Evolutionary conservation across 2,797 vertebrate genomes (phyloP), one percentile per base, ranked within the genome.

Genomic region (Gouania willdenowi): DNA sequence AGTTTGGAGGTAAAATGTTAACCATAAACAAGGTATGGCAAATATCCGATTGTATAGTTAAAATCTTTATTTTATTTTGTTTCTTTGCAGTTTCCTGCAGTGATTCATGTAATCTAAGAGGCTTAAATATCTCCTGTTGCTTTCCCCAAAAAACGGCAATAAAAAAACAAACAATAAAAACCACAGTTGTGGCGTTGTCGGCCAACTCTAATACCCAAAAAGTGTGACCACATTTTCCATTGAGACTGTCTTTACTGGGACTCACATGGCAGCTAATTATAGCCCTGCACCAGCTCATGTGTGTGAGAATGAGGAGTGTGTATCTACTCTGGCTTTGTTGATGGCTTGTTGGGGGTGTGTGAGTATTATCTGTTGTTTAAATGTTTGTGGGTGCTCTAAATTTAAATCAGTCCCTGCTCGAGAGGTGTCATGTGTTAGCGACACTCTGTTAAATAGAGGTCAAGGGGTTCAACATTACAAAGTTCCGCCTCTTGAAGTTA

Each of bases 301-400:
- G 23, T 46, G 30, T 41, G 17, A 37, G 21, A 29, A 9, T 7
- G n/a, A 17, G 17, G 8, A 16, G 36, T 47, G 16, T 47, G 13
- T 45, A 27, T 43, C 59, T 60, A 26, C 25, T 26, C 34, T 62
- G 55, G 36, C 28, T 36, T 35, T 10, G 29, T 40, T 26, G 63
- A 70, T 48, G n/a, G 5, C 49, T 61, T 45, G 13, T 13, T 60
- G 16, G 20, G 26, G 26, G 35, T 29, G n/a, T 20, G 33, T 3
- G 5, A 36, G 39, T 13, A 4, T 27, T 29, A 7, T 57, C 39
- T 36, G 13, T 41, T 37, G 35, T 26, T 29, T 22, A 25, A 26
- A 20, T 13, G 26, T 12, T 31, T 13, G 44, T 11, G 30, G 3
- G 13, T 39, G 37, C 63, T 83, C 78, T 87, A 88, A 83, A 72